These are phyloP conservation scores for Macrotus californicus DNA, from an alignment of 2,113 vertebrate genomes.

Conservation along the genomic window DNA sequence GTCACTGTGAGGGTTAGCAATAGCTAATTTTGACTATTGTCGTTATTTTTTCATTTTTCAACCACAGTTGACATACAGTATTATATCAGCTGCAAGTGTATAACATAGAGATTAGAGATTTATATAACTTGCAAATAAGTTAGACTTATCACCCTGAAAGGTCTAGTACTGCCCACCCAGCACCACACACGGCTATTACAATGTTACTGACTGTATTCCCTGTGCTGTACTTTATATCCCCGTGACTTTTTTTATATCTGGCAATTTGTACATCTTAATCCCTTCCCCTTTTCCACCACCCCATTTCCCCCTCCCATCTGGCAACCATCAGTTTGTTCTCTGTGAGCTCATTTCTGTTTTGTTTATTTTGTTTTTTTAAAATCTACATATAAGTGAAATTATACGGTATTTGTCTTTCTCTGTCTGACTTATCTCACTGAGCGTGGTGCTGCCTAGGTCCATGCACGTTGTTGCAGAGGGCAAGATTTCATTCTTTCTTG, in stretches of 20 bases:
- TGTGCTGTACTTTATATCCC: background rate
- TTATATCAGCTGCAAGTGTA: background rate
- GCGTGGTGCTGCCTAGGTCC: too few relatives aligned
- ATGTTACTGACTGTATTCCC: background rate
- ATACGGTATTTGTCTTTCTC: background rate
- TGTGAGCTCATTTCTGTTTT: background rate
- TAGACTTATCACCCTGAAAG: background rate
- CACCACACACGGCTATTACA: too few relatives aligned
- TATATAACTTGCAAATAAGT: background rate
- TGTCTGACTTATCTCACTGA: background rate
- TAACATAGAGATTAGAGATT: background rate
- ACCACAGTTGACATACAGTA: background rate
- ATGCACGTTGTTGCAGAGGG: background rate
- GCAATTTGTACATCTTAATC: background rate
- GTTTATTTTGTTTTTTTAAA: background rate
- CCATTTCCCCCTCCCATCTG: background rate
- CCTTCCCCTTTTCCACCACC: too few relatives aligned
- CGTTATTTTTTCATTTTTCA: background rate
- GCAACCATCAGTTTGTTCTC: background rate
- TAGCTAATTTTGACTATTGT: background rate
- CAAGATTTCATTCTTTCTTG: background rate
- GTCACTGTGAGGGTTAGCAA: background rate
- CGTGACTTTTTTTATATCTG: background rate
- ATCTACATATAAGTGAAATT: background rate
- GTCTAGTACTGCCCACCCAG: background rate